A percentile compares a stretch with the other conserved stretches of the same genome.
These are phyloP conservation scores for Epinephelus cyanopodus DNA, from an alignment of 2,113 vertebrate genomes.

Conservation along the genomic window DNA sequence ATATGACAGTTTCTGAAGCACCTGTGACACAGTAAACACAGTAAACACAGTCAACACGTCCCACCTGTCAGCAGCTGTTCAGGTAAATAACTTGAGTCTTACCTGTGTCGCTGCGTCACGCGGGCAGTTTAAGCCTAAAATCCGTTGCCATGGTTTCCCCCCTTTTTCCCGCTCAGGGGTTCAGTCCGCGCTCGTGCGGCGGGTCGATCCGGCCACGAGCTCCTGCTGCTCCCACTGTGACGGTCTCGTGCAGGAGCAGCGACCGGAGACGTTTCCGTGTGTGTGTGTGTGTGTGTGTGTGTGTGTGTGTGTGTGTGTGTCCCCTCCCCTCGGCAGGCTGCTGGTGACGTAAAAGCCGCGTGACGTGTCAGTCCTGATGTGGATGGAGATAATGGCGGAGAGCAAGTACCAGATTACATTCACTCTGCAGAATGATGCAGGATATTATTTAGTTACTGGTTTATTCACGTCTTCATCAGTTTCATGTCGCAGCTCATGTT, in stretches of 20 bases:
- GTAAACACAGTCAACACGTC: no score
- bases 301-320: background rate
- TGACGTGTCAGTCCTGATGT: conserved; percentile 44
- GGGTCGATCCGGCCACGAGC: background rate
- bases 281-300: background rate
- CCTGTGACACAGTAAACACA: no score
- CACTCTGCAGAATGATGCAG: no score
- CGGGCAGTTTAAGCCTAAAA: background rate
- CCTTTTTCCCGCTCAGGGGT: background rate
- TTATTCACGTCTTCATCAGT: no score
- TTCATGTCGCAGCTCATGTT: no score
- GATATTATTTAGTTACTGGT: no score
- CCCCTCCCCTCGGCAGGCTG: background rate
- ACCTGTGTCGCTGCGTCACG: conserved; percentile 6
- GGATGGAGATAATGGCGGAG: background rate
- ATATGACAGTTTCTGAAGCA: no score
- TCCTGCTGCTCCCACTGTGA: no score
- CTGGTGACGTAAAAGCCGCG: conserved; percentile 44
- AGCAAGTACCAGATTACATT: no score
- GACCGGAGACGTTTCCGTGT: background rate
- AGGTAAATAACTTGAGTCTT: background rate
- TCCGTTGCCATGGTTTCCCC: conserved; percentile 56
- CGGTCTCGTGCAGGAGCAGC: no score
- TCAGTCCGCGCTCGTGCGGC: background rate
- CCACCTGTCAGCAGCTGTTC: no score